These are phyloP conservation scores for Sebastes hopkinsi DNA, from an alignment of 2,797 vertebrate species.

Conservation along the genomic window DNA sequence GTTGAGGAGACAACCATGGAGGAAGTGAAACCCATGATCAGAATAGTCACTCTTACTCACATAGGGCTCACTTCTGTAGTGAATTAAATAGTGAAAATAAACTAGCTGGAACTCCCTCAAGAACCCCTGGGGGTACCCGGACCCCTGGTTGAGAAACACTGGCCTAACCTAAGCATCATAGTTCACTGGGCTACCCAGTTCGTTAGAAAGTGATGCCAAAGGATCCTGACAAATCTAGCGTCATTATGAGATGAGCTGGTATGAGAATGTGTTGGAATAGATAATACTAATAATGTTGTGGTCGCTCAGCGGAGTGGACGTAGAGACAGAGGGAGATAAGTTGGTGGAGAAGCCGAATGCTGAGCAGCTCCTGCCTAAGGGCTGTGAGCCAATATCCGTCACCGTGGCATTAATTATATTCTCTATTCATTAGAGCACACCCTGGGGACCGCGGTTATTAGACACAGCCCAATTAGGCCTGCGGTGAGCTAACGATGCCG, in stretches of 20 bases:
- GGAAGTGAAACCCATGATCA: no score
- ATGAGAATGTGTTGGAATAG: not conserved
- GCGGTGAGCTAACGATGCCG: constrained; percentile 72
- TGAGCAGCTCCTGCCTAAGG: constrained; percentile 64
- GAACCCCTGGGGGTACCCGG: no score
- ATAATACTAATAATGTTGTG: constrained; percentile 1
- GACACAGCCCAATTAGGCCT: constrained; percentile 81
- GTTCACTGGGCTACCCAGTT: no score
- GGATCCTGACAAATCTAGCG: not conserved
- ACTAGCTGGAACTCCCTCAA: no score
- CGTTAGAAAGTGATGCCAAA: no score
- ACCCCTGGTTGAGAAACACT: no score
- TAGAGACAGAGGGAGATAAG: constrained; percentile 54
- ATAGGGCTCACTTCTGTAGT: no score
- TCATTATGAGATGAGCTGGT: not conserved
- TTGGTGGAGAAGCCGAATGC: constrained; percentile 58
- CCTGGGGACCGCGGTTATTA: constrained; percentile 74
- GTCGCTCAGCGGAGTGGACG: constrained; percentile 18
- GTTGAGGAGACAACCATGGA: no score
- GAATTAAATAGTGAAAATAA: no score
- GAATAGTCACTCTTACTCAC: no score
- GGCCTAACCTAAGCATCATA: no score
- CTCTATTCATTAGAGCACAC: constrained; percentile 79
- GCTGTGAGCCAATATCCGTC: constrained; percentile 74
- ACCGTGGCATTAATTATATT: constrained; percentile 82